These are phyloP conservation scores for Macrotis lagotis DNA, from an alignment of 2,113 vertebrate genomes.

Conservation along the genomic window DNA sequence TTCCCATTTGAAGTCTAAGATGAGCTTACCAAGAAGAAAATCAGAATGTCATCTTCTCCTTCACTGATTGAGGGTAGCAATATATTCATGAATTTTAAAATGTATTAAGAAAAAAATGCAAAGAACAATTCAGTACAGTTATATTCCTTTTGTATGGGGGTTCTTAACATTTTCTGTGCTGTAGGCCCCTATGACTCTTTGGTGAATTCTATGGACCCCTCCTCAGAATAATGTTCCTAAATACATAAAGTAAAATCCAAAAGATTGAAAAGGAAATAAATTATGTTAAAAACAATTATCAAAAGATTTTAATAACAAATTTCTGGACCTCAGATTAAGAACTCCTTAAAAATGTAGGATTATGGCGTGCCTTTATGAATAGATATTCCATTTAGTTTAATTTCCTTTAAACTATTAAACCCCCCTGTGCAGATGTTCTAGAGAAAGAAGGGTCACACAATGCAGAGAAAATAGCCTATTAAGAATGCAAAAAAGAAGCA, in stretches of 20 bases:
- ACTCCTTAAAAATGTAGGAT: background rate
- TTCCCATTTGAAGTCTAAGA: background rate
- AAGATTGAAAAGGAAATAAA: background rate
- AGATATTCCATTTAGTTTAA: background rate
- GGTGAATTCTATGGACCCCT: background rate
- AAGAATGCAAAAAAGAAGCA: conserved; percentile 37
- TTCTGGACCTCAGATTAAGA: background rate
- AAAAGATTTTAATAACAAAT: background rate
- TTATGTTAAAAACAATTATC: background rate
- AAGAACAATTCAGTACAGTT: background rate
- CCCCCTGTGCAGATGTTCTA: background rate
- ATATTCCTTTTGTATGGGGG: background rate
- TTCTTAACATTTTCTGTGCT: background rate
- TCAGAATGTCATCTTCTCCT: background rate
- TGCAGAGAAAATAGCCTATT: conserved; percentile 22
- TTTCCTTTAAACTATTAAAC: background rate
- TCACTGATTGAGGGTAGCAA: background rate
- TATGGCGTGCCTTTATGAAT: background rate
- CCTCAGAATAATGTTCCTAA: background rate
- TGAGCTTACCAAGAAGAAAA: background rate
- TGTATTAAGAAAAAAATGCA: background rate
- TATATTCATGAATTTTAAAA: background rate
- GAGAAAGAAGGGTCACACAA: conserved; percentile 23
- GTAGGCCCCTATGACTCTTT: background rate
- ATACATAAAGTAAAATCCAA: background rate